These are phyloP conservation scores for Carassius auratus DNA, from an alignment of 2,113 vertebrate genomes.

Conservation along the genomic window DNA sequence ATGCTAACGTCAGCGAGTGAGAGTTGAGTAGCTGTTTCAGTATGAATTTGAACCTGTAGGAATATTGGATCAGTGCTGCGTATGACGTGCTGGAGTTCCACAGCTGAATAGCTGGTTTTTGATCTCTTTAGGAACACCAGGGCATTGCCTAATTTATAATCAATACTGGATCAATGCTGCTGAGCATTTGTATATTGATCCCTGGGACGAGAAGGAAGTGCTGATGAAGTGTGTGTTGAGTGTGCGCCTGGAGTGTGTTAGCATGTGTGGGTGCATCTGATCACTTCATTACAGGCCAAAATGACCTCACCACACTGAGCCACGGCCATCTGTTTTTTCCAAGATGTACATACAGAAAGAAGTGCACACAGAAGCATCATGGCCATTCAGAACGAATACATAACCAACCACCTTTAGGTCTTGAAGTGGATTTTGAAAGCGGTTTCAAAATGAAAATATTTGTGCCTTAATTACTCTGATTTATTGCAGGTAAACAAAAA, in stretches of 20 bases:
- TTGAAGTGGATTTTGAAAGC: neutral
- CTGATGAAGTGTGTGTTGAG: conserved; percentile 63
- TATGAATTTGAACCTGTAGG: conserved; percentile 41
- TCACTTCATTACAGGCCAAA: conserved; percentile 58
- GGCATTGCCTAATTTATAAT: conserved; percentile 78
- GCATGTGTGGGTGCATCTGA: conserved; percentile 59
- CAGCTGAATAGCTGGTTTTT: conserved; percentile 67
- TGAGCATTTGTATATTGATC: conserved; percentile 63
- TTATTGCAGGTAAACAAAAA: too few relatives aligned
- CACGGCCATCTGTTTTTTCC: conserved; percentile 45
- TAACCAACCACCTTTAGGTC: neutral
- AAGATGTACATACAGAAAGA: conserved; percentile 24
- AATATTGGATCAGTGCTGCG: conserved; percentile 27
- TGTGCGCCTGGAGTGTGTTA: conserved; percentile 61
- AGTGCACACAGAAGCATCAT: neutral
- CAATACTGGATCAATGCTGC: conserved; percentile 75
- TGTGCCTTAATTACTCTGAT: neutral
- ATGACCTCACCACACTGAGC: conserved; percentile 51
- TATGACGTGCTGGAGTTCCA: conserved; percentile 58
- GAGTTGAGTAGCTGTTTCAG: conserved; percentile 8
- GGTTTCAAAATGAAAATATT: neutral
- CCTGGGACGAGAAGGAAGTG: conserved; percentile 66
- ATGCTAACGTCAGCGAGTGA: conserved; percentile 11
- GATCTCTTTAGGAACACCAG: conserved; percentile 71
- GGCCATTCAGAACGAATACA: neutral